phyloP scores from a whole-genome alignment of 1,140 invertebrate genomes.

The Acromyrmex heyeri region DNA sequence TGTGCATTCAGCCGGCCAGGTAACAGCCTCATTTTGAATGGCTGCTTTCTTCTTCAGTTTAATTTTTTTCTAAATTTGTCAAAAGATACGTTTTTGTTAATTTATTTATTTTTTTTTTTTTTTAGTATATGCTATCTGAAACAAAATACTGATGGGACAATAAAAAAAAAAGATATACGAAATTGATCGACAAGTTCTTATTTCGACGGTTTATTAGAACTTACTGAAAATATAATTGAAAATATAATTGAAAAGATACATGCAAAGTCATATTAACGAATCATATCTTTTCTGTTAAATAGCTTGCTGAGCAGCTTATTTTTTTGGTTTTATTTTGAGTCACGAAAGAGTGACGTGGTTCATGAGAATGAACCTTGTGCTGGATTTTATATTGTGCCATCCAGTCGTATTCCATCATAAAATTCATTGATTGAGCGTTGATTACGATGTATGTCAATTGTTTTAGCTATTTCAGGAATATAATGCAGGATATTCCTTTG shows the following conservation, averaged over 20 bases:
- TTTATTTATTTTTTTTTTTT: not conserved
- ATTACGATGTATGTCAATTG: not conserved
- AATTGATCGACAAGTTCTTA: constrained; percentile 16
- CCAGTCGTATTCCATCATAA: not conserved
- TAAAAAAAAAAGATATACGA: not conserved
- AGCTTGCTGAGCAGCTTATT: not conserved
- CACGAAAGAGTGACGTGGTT: not conserved
- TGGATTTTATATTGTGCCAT: not conserved
- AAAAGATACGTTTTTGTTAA: constrained; percentile 3
- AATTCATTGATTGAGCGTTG: constrained; percentile 17
- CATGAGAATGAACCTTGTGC: not conserved
- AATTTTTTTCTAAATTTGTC: not conserved
- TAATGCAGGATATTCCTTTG: not conserved
- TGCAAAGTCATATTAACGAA: not conserved
- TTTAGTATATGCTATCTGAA: not conserved
- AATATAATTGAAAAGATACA: not conserved
- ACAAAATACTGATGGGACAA: not conserved
- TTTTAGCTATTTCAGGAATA: not conserved
- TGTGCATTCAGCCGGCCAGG: constrained; percentile 1
- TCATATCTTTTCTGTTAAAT: not conserved
- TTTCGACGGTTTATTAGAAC: not conserved
- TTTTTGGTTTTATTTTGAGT: constrained; percentile 13
- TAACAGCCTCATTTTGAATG: not conserved
- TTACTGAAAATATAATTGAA: not conserved
- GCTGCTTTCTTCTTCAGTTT: not conserved